Conservation (phyloP, 2,888 invertebrate species). For the Melangyna quadrimaculata region DNA sequence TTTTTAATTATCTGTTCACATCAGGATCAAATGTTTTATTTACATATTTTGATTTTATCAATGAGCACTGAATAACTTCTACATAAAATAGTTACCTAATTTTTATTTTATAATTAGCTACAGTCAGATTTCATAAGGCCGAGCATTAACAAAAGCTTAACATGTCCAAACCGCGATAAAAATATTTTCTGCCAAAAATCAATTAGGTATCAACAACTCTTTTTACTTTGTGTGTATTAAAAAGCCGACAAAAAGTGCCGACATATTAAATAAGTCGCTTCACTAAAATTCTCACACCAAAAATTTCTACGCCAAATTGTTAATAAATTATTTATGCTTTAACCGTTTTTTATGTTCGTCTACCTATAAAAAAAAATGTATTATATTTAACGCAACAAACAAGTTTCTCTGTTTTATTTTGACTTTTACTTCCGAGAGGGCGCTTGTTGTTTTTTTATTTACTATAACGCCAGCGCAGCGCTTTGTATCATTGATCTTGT, state of each 20-base stretch:
- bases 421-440: constrained; percentile 42
- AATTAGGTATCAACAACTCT: neutral
- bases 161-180: too few species aligned
- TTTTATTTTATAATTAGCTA: too few species aligned
- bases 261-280: neutral
- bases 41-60: too few species aligned
- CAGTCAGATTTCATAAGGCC: too few species aligned
- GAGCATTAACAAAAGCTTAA: too few species aligned
- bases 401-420: neutral
- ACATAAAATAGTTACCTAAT: too few species aligned
- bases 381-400: constrained; percentile 12
- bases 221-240: neutral
- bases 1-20: too few species aligned
- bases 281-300: constrained; percentile 3
- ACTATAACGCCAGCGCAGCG: neutral
- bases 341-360: constrained; percentile 7
- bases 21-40: too few species aligned
- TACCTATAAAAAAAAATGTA: neutral
- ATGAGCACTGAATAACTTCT: too few species aligned
- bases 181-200: neutral
- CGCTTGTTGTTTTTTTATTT: neutral
- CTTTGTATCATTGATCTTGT: neutral
- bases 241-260: constrained; percentile 2
- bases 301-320: neutral
- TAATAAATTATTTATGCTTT: constrained; percentile 7